phyloP scores from a whole-genome alignment of 1,140 invertebrate genomes.

The Bombus ignitus region DNA sequence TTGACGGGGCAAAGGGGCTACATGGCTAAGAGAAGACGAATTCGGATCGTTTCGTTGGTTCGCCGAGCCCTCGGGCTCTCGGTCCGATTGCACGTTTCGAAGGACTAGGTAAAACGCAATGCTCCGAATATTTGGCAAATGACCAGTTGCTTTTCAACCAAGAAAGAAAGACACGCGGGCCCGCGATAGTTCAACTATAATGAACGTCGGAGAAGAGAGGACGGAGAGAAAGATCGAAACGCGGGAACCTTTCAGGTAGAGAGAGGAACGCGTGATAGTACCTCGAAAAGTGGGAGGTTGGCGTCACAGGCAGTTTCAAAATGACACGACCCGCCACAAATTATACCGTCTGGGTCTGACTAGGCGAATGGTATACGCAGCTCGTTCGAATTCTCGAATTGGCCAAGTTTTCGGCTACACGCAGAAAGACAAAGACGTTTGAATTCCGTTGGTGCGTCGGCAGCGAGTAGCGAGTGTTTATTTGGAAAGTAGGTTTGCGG shows the following conservation, averaged over 20 bases:
- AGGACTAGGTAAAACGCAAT: slow-evolving; percentile 71
- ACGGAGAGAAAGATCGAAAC: slow-evolving; percentile 27
- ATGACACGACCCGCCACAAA: slow-evolving; percentile 66
- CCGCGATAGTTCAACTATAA: slow-evolving; percentile 63
- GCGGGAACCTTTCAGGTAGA: slow-evolving; percentile 23
- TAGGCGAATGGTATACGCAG: slow-evolving; percentile 56
- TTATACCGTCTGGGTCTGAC: slow-evolving; percentile 64
- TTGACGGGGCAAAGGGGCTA: not conserved
- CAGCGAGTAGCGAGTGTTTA: slow-evolving; percentile 7
- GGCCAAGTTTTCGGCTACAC: slow-evolving; percentile 12
- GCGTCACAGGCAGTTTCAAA: slow-evolving; percentile 53
- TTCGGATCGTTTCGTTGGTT: slow-evolving; percentile 43
- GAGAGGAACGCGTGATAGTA: slow-evolving; percentile 31
- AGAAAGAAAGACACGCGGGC: slow-evolving; percentile 71
- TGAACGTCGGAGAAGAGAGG: slow-evolving; percentile 25
- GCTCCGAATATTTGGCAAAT: slow-evolving; percentile 81
- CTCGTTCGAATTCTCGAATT: slow-evolving; percentile 45
- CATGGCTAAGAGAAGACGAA: not conserved
- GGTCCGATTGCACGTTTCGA: slow-evolving; percentile 31
- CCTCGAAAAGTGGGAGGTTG: slow-evolving; percentile 50
- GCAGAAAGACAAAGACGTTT: slow-evolving; percentile 43
- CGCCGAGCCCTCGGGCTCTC: slow-evolving; percentile 61
- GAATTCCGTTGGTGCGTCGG: not conserved
- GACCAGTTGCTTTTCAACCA: slow-evolving; percentile 57
- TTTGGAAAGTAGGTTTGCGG: not conserved